These are phyloP conservation scores for Turritopsis rubra DNA, from an alignment of 30 jellyfish, hydroid and myxozoan species.

Conservation along the genomic window DNA sequence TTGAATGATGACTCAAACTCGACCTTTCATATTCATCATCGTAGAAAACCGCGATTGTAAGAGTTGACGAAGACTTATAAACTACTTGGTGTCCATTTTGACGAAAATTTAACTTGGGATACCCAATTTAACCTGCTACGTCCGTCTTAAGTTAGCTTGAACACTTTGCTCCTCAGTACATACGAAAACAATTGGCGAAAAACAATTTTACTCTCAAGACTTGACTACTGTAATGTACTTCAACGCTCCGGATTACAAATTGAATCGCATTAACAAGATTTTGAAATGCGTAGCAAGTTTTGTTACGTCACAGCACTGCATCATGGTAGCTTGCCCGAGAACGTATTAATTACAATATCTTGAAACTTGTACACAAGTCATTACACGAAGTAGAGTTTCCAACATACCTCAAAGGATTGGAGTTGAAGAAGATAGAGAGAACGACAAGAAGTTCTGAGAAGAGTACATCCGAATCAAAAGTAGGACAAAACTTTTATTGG, in stretches of 20 bases:
- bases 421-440: background rate
- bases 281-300: no score
- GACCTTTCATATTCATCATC: background rate
- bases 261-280: no score
- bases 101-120: conserved; percentile 1
- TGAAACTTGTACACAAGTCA: conserved; percentile 10
- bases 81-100: background rate
- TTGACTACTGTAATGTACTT: conserved; percentile 7
- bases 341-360: no score
- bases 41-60: background rate
- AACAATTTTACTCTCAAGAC: background rate
- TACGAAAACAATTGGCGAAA: conserved; percentile 6
- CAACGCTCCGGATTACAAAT: background rate
- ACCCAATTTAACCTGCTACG: conserved; percentile 8
- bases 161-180: conserved; percentile 9
- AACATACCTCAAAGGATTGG: no score
- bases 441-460: background rate
- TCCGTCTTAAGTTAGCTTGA: conserved; percentile 1
- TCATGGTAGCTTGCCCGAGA: no score
- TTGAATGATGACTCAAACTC: conserved; percentile 4
- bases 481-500: background rate
- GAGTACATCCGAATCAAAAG: background rate
- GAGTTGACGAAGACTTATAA: background rate
- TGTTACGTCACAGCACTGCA: no score
- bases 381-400: conserved; percentile 6